A percentile compares a stretch with the other conserved stretches of the same genome.
These are phyloP conservation scores for Trichogramma evanescens DNA, from an alignment of 2,888 invertebrate genomes.

Conservation along the genomic window DNA sequence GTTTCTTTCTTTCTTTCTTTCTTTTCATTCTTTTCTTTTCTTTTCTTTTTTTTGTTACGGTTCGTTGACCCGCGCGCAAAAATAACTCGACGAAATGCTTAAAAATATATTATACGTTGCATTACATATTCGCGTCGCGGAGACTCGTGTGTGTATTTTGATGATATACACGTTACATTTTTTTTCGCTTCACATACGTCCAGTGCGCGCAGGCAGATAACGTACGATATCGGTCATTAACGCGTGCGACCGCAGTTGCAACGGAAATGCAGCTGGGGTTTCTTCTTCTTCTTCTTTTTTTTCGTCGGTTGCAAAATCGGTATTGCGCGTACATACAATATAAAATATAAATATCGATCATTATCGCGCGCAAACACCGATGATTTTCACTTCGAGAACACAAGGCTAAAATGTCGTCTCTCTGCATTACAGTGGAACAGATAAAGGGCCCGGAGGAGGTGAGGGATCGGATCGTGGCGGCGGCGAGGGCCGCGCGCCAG, in stretches of 20 bases:
- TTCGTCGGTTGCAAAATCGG: too few species aligned
- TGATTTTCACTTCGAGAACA: background rate
- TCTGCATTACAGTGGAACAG: slow-evolving; percentile 61
- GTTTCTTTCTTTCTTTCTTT: background rate
- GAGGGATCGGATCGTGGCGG: slow-evolving; percentile 60
- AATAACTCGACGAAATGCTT: background rate
- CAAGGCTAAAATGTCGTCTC: slow-evolving; percentile 5
- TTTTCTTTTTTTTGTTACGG: background rate
- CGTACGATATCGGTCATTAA: too few species aligned
- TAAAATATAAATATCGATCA: too few species aligned
- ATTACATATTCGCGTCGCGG: background rate
- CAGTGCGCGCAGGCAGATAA: too few species aligned
- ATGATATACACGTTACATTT: too few species aligned
- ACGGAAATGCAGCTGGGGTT: too few species aligned
- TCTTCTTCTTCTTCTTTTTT: too few species aligned
- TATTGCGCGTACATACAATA: too few species aligned
- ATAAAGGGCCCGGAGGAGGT: slow-evolving; percentile 64
- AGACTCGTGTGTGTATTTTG: too few species aligned
- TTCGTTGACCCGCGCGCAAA: background rate
- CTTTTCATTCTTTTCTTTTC: background rate
- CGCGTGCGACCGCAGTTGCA: too few species aligned
- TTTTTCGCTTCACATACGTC: too few species aligned
- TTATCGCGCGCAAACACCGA: too few species aligned
- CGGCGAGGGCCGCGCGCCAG: slow-evolving; percentile 58
- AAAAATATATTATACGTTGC: background rate